Base-by-base conservation (phyloP, 2,888 invertebrate species). In the Leptothorax acervorum region DNA sequence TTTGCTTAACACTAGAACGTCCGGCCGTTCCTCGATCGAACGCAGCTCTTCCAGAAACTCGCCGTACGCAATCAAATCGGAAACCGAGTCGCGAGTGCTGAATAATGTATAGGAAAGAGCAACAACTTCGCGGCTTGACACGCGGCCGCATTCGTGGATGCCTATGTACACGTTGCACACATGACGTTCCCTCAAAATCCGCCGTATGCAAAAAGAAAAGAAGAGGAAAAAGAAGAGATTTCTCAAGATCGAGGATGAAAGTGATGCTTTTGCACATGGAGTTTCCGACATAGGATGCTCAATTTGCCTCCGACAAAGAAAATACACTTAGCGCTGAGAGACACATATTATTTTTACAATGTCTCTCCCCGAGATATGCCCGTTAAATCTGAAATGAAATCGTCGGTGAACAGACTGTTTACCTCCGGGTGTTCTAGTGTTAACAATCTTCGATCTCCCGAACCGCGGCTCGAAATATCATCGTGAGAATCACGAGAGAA, bases 1-100 rank as follows among this genome's bases (percentile, higher is more conserved):
- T 71, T 81, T 73, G 48, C 12, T 18, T 35, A 81, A 81, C 71
- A 48, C 71, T 60, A 71, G 79, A 81, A 81, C 53, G 63, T 71
- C 53, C 63, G 65, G 45, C 6, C 3, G 18, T 71, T 81, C 28
- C n/a, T 35, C 76, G 83, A 68, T 78, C 68, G 83, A 68, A 62
- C 31, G 18, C 31, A 35, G 45, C 31, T 45, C 18, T 35, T 55
- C 28, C 65, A 42, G 35, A 55, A 53, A 62, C 62, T 63, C 63
- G 53, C n/a, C 23, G 8, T 75, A 42, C 74, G 53, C 82, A 63
- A 63, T 42, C 63, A 53, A 82, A 53, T 63, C 42, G 82, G 53
- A 82, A 78, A 48, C 28, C 12, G 39, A 81, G 73, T 60, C 45
- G 39, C 42, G 70, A 57, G 23, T 51, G 51, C 1, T 71, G 35